These are phyloP conservation scores for Cichladusa arquata DNA, from an alignment of 2,113 vertebrate genomes.

Conservation along the genomic window DNA sequence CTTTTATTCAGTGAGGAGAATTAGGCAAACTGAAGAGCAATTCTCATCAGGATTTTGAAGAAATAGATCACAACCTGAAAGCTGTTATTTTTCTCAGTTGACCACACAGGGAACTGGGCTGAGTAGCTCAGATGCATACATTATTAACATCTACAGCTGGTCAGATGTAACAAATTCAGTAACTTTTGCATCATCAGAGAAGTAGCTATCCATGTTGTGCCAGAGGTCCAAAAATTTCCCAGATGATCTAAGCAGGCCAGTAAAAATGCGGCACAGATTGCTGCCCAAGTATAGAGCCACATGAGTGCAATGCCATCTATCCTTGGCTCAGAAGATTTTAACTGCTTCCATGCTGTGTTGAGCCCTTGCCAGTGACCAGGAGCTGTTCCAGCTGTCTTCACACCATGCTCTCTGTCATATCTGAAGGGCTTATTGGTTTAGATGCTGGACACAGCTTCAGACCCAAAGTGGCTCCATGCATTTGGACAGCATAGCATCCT, in stretches of 20 bases:
- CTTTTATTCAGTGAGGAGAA: not conserved
- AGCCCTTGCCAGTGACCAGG: not conserved
- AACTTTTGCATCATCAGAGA: not conserved
- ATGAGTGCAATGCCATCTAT: not conserved
- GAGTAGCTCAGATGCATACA: not conserved
- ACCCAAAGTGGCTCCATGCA: not conserved
- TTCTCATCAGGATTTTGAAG: not conserved
- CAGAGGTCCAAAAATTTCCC: not conserved
- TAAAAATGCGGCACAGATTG: not conserved
- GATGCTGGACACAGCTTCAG: not conserved
- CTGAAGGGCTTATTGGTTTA: not conserved
- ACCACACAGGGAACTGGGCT: not conserved
- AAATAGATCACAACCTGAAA: not conserved
- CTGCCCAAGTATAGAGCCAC: not conserved
- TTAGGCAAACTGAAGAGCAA: not conserved
- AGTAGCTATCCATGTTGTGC: not conserved
- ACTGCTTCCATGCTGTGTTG: not conserved
- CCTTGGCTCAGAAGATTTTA: not conserved
- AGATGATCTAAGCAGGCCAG: not conserved
- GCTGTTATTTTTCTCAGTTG: not conserved
- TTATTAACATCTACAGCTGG: not conserved
- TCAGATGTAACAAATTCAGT: not conserved
- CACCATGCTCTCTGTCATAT: not conserved
- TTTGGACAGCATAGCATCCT: not conserved
- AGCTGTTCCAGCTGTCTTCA: not conserved